Evolutionary conservation across 2,113 vertebrate genomes (phyloP), one percentile per base, ranked within the genome.

Genomic region (Corythornis cristatus): DNA sequence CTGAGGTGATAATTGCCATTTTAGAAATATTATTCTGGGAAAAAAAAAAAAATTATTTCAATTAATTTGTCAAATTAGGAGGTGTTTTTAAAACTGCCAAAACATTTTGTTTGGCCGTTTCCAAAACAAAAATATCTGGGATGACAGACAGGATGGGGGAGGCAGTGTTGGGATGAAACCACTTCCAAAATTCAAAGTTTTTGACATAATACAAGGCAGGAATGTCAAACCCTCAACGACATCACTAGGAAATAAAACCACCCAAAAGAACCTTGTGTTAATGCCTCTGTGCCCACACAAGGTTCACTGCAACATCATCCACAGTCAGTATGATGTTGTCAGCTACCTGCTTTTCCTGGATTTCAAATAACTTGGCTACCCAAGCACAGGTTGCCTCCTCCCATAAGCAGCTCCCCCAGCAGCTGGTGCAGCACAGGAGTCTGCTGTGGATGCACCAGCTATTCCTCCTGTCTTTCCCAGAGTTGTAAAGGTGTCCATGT

Each of bases 271-370:
- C 5, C 3, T 40, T 18, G 1, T 7, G 14, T 3, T 58, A 71
- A 33, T n/a, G 43, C 37, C 43, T 50, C 6, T 28, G 37, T 51
- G 56, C 12, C 35, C 56, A 17, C 0, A 0, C 17, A 58, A 20
- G 3, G 7, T 5, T 89, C 4, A 2, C 11, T 43, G 15, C 2
- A 33, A 7, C 14, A 71, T 26, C 43, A 71, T 15, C 43, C 51
- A 46, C 0, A 0, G 18, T 5, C 9, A 23, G 4, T 31, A 21
- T 2, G 37, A 6, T 45, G 25, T 6, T 81, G 19, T 42, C 28
- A 31, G 29, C 45, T 61, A 23, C 28, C 33, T 60, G 53, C 31
- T 82, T 57, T 46, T 46, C 43, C 46, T 19, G 1, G n/a, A 58
- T 33, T 17, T 71, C 31, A 28, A 33, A 2, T 9, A 7, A 7